phyloP scores from a whole-genome alignment of 2,797 vertebrate species.

The Darevskia mixta region DNA sequence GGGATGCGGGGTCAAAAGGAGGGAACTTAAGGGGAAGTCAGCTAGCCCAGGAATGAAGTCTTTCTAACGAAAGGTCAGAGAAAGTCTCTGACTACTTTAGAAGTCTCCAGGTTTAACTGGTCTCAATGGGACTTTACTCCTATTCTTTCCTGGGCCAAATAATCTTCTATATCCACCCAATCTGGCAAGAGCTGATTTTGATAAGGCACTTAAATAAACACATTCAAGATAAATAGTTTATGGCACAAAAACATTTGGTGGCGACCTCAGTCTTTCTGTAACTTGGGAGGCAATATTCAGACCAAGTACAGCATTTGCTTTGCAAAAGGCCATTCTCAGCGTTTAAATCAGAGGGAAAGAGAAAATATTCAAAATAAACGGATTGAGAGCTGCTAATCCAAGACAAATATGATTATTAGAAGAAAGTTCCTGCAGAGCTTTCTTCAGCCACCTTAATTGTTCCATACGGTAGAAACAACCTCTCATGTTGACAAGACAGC shows the following conservation, averaged over 20 bases:
- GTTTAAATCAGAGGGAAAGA: conserved; percentile 65
- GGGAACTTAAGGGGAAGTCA: neutral
- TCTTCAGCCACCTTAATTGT: conserved; percentile 59
- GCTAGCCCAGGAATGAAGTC: neutral
- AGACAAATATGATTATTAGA: conserved; percentile 69
- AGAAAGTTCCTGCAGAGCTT: conserved; percentile 65
- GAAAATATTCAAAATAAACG: conserved; percentile 68
- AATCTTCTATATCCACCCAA: neutral
- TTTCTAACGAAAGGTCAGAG: neutral
- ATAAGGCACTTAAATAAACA: neutral
- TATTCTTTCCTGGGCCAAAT: neutral
- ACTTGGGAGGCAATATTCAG: neutral
- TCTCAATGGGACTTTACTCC: too few relatives aligned
- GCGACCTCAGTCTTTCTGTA: neutral
- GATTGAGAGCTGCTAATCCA: conserved; percentile 57
- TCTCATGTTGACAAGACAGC: conserved; percentile 32
- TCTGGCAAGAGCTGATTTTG: neutral
- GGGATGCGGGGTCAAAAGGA: neutral
- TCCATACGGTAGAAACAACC: conserved; percentile 56
- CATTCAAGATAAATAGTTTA: neutral
- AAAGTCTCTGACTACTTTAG: neutral
- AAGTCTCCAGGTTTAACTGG: neutral
- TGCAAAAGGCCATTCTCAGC: conserved; percentile 45
- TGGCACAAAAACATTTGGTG: neutral
- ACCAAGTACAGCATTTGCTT: neutral